Evolutionary conservation across 2,888 invertebrate species (phyloP).

Genomic region (Notocelia uddmanniana): DNA sequence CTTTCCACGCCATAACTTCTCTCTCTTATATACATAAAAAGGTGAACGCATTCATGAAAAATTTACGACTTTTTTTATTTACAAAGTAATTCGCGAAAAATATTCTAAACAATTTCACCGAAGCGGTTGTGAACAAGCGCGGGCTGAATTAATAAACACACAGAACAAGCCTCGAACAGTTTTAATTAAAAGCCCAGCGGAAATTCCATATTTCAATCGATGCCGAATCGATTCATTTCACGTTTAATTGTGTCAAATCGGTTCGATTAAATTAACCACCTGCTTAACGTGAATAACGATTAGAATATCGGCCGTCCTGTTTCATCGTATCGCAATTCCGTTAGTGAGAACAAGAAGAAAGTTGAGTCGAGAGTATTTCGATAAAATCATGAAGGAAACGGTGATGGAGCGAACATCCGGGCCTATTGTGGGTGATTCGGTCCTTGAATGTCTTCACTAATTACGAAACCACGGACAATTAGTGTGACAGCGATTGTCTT

Average conservation of each 20-base stretch:
- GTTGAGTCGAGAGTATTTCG: conserved; percentile 44
- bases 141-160: conserved; percentile 57
- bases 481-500: conserved; percentile 54
- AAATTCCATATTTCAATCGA: conserved; percentile 58
- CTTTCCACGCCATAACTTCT: background rate
- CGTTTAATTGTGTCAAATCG: conserved; percentile 66
- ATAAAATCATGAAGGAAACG: conserved; percentile 64
- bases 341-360: conserved; percentile 54
- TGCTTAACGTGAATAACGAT: conserved; percentile 56
- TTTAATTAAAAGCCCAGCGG: conserved; percentile 60
- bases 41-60: conserved; percentile 16
- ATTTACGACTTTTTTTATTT: conserved; percentile 23
- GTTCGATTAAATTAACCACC: conserved; percentile 78
- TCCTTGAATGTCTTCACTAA: conserved; percentile 67
- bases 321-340: conserved; percentile 52
- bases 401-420: conserved; percentile 76
- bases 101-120: conserved; percentile 51
- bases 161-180: conserved; percentile 54
- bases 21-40: background rate
- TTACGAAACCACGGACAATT: conserved; percentile 69
- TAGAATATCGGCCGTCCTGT: conserved; percentile 22
- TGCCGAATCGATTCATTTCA: conserved; percentile 63
- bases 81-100: conserved; percentile 42
- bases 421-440: conserved; percentile 64
- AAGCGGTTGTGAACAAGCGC: conserved; percentile 49